Percentiles rank a stretch among this genome's conserved stretches.
These are phyloP conservation scores for Ctena decussata DNA, from an alignment of 2,888 invertebrate genomes.

Conservation along the genomic window DNA sequence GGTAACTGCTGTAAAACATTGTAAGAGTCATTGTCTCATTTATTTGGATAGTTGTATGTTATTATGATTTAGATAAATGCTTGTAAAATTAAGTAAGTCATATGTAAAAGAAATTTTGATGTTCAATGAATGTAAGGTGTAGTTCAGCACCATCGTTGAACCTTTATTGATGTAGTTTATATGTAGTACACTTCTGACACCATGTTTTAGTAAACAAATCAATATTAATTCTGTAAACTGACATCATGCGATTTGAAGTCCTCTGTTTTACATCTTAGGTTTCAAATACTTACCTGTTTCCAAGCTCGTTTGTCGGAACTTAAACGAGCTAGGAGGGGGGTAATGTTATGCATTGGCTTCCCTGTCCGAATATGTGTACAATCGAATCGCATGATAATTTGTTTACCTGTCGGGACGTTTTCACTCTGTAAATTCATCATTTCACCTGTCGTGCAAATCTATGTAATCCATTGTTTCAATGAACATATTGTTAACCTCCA, in stretches of 20 bases:
- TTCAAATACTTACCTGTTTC: not conserved
- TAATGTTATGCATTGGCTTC: not conserved
- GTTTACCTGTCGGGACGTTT: not conserved
- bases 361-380: not conserved
- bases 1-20: too few species aligned
- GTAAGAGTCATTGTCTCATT: not conserved
- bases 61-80: not conserved
- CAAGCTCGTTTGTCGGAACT: slow-evolving; percentile 1
- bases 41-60: not conserved
- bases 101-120: not conserved
- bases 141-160: not conserved
- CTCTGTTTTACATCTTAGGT: not conserved
- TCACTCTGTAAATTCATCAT: too few species aligned
- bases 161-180: not conserved
- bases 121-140: not conserved
- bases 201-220: not conserved
- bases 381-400: not conserved
- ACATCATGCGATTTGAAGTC: not conserved
- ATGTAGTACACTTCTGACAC: not conserved
- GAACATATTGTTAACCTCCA: not conserved
- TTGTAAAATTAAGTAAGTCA: not conserved
- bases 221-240: not conserved
- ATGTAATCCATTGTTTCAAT: not conserved
- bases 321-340: slow-evolving; percentile 3
- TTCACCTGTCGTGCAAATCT: too few species aligned